Evolutionary conservation across 2,113 vertebrate genomes (phyloP).

Genomic region (Onychorhynchus coronatus): DNA sequence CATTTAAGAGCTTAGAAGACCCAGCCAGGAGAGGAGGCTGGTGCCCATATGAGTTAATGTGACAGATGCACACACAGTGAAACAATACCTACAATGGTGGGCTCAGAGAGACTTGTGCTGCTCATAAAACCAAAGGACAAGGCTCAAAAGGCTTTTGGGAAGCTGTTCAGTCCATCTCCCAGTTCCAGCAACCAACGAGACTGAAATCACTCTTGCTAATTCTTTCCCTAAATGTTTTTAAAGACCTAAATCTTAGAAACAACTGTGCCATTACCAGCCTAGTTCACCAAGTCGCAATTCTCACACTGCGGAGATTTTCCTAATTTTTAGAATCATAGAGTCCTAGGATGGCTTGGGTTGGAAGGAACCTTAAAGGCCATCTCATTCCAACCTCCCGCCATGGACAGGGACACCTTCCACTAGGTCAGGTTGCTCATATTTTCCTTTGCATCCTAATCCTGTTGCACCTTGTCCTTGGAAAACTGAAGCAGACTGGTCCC

Average conservation of each 20-base stretch:
- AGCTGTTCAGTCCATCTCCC: background rate
- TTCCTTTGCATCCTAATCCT: background rate
- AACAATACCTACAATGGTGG: background rate
- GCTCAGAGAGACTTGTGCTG: background rate
- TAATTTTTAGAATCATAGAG: background rate
- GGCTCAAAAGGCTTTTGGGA: background rate
- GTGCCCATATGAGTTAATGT: background rate
- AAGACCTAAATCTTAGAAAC: background rate
- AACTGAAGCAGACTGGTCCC: background rate
- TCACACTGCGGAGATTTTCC: background rate
- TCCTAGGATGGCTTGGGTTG: background rate
- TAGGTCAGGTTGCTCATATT: background rate
- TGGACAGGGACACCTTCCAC: background rate
- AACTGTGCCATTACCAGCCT: background rate
- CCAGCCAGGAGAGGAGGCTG: constrained; percentile 20
- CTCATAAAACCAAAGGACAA: background rate
- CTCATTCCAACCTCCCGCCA: no score
- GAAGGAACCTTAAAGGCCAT: background rate
- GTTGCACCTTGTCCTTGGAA: background rate
- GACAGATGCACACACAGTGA: background rate
- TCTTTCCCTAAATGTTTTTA: background rate
- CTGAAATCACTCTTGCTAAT: background rate
- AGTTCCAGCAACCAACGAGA: background rate
- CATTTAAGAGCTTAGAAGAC: constrained; percentile 56
- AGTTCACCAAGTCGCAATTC: background rate